Evolutionary conservation across 2,888 invertebrate genomes (phyloP), one percentile per base, ranked within the genome.

Genomic region (Orthonevra nobilis): DNA sequence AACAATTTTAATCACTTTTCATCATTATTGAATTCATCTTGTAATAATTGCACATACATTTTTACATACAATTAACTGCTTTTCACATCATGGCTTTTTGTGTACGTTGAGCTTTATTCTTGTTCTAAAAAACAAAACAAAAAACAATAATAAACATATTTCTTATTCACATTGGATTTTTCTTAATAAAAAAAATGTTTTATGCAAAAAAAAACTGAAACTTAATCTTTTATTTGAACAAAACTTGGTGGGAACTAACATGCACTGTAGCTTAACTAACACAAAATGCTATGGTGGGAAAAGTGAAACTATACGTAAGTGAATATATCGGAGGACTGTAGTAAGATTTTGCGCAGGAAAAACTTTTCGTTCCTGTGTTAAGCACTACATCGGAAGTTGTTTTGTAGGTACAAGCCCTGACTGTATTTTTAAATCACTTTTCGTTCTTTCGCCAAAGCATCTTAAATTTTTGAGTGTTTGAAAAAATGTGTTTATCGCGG

Each of bases 221-320:
- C 42, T 58, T 40, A 63, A 56, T 74, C 68, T 81, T 81, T 81
- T 74, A 81, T 81, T 81, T 81, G 26, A 30, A 20, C 2, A 42
- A 50, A 23, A 32, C 9, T 60, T 58, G 64, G 44, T 1, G 7
- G 10, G n/a, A 56, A 69, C 60, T 60, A 61, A 68, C 60, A 52
- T 17, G 23, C 19, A 60, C 32, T 30, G 60, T 48, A 85, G 84
- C 84, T 84, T 83, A 85, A 86, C 85, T 86, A 86, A 86, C 85
- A 85, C 84, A 86, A 86, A 84, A 84, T 81, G 86, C 84, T 84
- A 84, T 83, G 85, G 72, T 81, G 81, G 40, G 56, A 72, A 73
- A 73, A 70, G 77, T 70, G 72, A 46, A n/a, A n/a, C n/a, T n/a
- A n/a, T n/a, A n/a, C n/a, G n/a, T n/a, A n/a, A n/a, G n/a, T n/a